Evolutionary conservation across 2,797 vertebrate species (phyloP).

Genomic region (Harpagifer antarcticus): DNA sequence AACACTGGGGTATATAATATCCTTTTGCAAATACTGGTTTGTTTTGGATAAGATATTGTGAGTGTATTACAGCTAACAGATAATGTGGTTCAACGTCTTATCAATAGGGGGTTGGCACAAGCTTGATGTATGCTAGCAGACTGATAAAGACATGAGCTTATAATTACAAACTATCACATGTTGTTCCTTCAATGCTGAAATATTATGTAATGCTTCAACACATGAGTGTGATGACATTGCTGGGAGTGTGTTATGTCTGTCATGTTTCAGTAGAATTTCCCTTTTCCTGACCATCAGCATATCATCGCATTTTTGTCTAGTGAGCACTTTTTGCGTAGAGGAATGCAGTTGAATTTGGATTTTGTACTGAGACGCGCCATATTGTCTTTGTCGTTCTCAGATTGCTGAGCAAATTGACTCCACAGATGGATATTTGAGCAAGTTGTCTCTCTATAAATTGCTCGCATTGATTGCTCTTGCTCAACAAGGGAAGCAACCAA

Average conservation of each 20-base stretch:
- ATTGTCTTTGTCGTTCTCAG: constrained; percentile 72
- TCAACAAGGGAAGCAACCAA: constrained; percentile 87
- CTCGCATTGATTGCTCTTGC: constrained; percentile 85
- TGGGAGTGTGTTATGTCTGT: constrained; percentile 1
- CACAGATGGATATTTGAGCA: constrained; percentile 83
- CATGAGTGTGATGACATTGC: constrained; percentile 2
- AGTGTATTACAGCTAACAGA: background rate
- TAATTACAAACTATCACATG: background rate
- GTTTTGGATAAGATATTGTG: constrained; percentile 9
- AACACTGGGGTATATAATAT: background rate
- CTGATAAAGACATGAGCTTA: background rate
- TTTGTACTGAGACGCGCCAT: constrained; percentile 25
- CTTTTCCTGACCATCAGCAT: constrained; percentile 45
- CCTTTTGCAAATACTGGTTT: constrained; percentile 4
- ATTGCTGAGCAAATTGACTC: constrained; percentile 82
- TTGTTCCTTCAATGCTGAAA: constrained; percentile 1
- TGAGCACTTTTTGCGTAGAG: constrained; percentile 37
- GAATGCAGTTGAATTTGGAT: constrained; percentile 64
- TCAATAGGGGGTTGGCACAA: background rate
- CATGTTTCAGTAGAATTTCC: constrained; percentile 34
- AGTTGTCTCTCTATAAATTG: constrained; percentile 84
- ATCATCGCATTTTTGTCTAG: constrained; percentile 48
- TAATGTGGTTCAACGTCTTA: background rate
- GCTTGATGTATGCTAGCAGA: background rate
- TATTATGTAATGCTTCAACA: background rate